Conservation (phyloP, 2,888 invertebrate genomes). For the Diaprepes abbreviatus region DNA sequence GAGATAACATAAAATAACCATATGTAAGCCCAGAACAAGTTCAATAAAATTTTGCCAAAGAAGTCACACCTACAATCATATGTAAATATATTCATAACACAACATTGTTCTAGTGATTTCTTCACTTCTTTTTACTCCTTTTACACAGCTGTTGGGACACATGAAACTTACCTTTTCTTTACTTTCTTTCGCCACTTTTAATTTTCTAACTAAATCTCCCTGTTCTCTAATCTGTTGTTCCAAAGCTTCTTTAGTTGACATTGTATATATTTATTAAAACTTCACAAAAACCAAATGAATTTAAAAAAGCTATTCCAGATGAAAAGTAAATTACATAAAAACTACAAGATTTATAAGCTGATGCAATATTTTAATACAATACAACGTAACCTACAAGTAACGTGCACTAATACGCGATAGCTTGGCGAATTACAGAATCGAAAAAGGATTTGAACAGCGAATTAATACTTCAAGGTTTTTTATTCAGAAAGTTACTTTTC, state of each 20-base stretch:
- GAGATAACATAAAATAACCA: too few relatives aligned
- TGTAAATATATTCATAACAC: too few relatives aligned
- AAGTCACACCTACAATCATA: too few relatives aligned
- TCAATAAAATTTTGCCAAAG: too few relatives aligned
- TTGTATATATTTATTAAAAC: constrained; percentile 35
- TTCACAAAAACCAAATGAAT: background rate
- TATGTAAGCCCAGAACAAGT: too few relatives aligned
- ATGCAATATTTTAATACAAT: constrained; percentile 2
- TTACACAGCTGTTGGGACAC: too few relatives aligned
- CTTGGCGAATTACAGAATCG: background rate
- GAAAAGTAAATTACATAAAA: background rate
- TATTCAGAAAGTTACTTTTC: background rate
- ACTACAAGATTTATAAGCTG: background rate
- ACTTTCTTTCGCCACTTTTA: constrained; percentile 85
- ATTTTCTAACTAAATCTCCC: constrained; percentile 85
- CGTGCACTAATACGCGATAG: background rate
- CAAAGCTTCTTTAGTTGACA: constrained; percentile 69
- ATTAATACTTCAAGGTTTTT: background rate
- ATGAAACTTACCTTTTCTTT: constrained; percentile 81
- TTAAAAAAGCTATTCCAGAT: background rate
- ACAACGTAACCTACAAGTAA: background rate
- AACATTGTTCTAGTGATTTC: too few relatives aligned
- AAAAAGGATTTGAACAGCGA: background rate
- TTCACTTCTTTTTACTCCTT: too few relatives aligned
- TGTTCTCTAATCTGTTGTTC: constrained; percentile 78